phyloP scores from a whole-genome alignment of 2,797 vertebrate species.

The Sparidentex hasta region DNA sequence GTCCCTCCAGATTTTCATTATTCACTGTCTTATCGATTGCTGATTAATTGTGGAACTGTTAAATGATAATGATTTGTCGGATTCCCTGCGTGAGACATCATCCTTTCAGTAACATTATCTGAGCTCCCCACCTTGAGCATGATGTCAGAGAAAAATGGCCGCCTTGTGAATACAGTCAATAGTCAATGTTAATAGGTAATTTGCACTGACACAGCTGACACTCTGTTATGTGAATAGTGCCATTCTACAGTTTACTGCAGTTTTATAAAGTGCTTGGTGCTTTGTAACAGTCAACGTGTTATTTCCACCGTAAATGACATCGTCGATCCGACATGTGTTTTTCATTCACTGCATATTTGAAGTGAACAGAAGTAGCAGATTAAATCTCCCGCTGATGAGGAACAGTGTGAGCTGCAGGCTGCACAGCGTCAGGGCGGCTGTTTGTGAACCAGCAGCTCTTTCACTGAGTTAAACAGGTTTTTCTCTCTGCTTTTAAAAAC shows the following conservation, averaged over 20 bases:
- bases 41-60: no score
- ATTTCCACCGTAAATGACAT: conserved; percentile 34
- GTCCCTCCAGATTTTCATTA: no score
- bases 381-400: conserved; percentile 52
- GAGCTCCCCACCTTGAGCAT: no score
- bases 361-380: conserved; percentile 52
- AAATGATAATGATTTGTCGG: no score
- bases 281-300: conserved; percentile 10
- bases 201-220: no score
- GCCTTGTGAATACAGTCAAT: no score
- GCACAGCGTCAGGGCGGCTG: conserved; percentile 65
- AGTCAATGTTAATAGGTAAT: no score
- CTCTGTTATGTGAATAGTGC: background rate
- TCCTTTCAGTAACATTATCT: no score
- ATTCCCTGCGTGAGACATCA: no score
- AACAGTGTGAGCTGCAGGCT: conserved; percentile 56
- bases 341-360: conserved; percentile 21
- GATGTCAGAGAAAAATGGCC: no score
- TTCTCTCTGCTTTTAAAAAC: conserved; percentile 56
- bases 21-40: no score
- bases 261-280: background rate
- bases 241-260: background rate
- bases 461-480: conserved; percentile 58
- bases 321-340: conserved; percentile 43
- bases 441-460: conserved; percentile 52